Base-by-base conservation (phyloP, 2,797 vertebrate genomes). In the Sebastiscus albofasciatus region DNA sequence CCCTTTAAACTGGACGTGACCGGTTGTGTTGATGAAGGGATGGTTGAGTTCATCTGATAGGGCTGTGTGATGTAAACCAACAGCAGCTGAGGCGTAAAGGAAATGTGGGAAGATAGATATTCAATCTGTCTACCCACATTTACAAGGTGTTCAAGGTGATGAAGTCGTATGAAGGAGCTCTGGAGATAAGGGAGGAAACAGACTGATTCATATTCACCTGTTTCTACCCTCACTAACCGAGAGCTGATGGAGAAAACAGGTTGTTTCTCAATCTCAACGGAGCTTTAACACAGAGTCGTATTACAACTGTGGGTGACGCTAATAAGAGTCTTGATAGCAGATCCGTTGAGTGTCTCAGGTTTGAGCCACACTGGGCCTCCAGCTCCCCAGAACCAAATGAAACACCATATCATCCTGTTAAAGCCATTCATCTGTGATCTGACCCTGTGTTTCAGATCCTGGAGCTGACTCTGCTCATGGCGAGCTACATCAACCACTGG, bases 401-500 rank as follows among this genome's bases (percentile, higher is more conserved):
- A 93, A 86, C 72, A 7, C 78, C 34, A 14, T 34, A 33, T 72
- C 26, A 9, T 27, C 3, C 14, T 55, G 62, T 72, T 82, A 72
- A 80, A 86, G 16, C 33, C 68, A 77, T 84, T 81, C 75, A 33
- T 61, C 54, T 31, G 36, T 49, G 46, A 49, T 49, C 33, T 31
- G 39, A 42, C 39, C 39, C 55, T 12, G 14, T 56, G n/a, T 46
- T 20, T 70, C 80, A 99, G 98, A 98, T 99, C 67, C 95, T 98
- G 94, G 97, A 98, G 92, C 91, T 97, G 87, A 98, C 98, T 13
- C 95, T 98, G 80, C 95, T 98, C 90, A 96, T 97, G 94, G 98
- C 97, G 91, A 98, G 96, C 94, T 99, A 99, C 86, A 98, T 99
- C 88, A 99, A 99, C 96, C 95, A 95, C 87, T 96, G 91, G 90